Conservation (phyloP, 2,797 vertebrate species). For the Trematomus bernacchii region DNA sequence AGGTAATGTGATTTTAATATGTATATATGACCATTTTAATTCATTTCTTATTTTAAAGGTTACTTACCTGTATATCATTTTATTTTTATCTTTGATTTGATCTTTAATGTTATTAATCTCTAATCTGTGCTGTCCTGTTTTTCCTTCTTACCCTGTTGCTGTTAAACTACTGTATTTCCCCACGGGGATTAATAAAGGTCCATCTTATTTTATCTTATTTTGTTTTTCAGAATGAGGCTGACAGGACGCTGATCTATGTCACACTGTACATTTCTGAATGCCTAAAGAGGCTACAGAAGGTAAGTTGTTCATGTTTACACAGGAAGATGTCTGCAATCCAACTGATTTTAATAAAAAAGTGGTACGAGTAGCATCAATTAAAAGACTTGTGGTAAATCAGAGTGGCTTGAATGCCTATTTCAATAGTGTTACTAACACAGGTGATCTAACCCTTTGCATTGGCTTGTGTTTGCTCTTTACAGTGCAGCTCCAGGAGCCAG, state of each 20-base stretch:
- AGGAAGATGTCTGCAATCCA: neutral
- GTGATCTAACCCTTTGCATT: neutral
- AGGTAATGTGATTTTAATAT: neutral
- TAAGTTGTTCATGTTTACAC: constrained; percentile 63
- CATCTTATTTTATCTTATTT: neutral
- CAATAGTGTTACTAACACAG: constrained; percentile 1
- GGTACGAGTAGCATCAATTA: neutral
- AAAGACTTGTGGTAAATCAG: neutral
- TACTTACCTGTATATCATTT: too few species aligned
- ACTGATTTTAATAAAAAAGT: neutral
- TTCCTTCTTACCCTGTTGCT: too few species aligned
- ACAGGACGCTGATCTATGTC: constrained; percentile 97
- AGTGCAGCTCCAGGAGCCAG: constrained; percentile 96
- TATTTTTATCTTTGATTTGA: too few species aligned
- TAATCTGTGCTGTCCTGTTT: too few species aligned
- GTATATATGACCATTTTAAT: too few species aligned
- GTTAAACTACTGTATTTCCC: too few species aligned
- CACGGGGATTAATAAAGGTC: too few species aligned
- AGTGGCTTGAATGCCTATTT: constrained; percentile 1
- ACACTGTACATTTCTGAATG: constrained; percentile 99
- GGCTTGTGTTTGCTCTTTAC: constrained; percentile 49
- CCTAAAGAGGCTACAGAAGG: constrained; percentile 98
- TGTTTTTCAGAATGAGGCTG: constrained; percentile 93
- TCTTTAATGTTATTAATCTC: too few species aligned
- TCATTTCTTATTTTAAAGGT: too few species aligned